Evolutionary conservation across 2,888 invertebrate genomes (phyloP).

Genomic region (Hartigia nigra): DNA sequence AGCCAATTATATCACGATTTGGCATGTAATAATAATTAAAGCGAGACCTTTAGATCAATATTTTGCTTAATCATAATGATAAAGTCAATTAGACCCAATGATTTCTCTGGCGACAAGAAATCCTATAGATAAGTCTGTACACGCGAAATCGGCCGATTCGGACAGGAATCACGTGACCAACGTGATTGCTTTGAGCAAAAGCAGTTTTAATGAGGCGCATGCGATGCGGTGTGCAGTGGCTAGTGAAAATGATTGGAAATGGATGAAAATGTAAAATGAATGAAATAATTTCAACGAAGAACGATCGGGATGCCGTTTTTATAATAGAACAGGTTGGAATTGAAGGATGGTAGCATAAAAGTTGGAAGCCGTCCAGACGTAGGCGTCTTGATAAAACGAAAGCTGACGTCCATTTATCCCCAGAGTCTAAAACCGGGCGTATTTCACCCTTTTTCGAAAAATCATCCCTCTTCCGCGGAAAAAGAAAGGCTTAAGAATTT

Average conservation of each 20-base stretch:
- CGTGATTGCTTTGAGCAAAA: neutral
- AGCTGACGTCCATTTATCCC: neutral
- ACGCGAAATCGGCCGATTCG: neutral
- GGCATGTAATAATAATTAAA: neutral
- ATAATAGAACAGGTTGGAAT: neutral
- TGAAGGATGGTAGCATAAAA: neutral
- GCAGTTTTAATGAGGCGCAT: neutral
- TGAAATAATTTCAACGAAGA: neutral
- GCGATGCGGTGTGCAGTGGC: neutral
- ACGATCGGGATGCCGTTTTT: neutral
- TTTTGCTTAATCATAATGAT: neutral
- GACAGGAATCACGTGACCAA: neutral
- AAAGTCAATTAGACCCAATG: neutral
- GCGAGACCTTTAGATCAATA: neutral
- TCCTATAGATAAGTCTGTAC: neutral
- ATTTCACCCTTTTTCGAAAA: neutral
- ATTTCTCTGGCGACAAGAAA: neutral
- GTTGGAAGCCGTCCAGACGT: neutral
- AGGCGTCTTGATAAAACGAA: neutral
- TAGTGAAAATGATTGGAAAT: neutral
- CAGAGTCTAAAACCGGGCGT: neutral
- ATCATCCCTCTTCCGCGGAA: neutral
- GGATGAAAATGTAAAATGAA: neutral
- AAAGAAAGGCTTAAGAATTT: no score
- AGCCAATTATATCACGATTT: neutral